Evolutionary conservation across 2,797 vertebrate species (phyloP).

Genomic region (Muscicapa comitata): DNA sequence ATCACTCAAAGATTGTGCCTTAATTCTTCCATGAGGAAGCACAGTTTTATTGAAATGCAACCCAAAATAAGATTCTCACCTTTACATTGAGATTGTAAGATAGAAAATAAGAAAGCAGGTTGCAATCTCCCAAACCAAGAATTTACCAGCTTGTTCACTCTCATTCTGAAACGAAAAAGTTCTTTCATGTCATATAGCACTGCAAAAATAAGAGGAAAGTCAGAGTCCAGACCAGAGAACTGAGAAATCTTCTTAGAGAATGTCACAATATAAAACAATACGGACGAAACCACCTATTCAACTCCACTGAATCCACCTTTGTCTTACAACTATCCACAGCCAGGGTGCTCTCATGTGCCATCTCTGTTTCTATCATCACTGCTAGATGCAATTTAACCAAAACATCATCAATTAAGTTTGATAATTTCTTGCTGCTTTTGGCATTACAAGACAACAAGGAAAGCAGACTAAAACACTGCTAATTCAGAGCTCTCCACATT

Average conservation of each 20-base stretch:
- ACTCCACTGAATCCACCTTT: neutral
- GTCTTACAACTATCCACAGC: neutral
- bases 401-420: neutral
- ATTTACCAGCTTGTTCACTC: neutral
- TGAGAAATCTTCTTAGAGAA: rapidly evolving
- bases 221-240: neutral
- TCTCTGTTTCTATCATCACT: neutral
- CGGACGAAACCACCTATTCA: neutral
- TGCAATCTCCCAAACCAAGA: neutral
- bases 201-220: neutral
- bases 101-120: neutral
- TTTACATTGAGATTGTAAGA: neutral
- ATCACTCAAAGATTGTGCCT: neutral
- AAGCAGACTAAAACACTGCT: neutral
- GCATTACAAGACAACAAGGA: neutral
- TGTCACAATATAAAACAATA: rapidly evolving
- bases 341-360: neutral
- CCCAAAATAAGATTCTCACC: neutral
- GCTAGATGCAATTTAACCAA: neutral
- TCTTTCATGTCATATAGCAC: rapidly evolving
- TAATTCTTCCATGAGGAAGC: neutral
- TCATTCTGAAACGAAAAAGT: neutral
- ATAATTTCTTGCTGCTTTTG: neutral
- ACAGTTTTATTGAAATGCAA: neutral
- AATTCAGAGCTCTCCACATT: neutral